phyloP scores from a whole-genome alignment of 2,113 vertebrate species.

The Pteropus alecto region DNA sequence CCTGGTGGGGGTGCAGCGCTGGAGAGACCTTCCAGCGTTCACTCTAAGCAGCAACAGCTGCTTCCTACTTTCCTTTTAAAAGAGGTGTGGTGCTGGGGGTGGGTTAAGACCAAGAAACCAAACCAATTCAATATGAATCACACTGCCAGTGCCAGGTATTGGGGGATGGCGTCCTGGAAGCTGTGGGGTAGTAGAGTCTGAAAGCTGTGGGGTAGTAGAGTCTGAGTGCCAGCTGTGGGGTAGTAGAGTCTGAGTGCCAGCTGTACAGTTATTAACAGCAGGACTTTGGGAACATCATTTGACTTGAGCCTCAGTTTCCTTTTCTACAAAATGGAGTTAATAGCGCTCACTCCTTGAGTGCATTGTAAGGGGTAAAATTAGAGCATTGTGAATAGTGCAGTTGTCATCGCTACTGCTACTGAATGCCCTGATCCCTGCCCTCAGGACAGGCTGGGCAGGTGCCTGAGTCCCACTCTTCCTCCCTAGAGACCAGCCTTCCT shows the following conservation, averaged over 20 bases:
- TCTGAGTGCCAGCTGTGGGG: neutral
- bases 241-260: neutral
- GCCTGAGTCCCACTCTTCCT: too few relatives aligned
- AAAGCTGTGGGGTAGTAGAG: too few relatives aligned
- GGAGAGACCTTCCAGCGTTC: accelerated
- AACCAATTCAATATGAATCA: neutral
- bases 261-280: neutral
- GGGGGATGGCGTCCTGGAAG: neutral
- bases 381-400: neutral
- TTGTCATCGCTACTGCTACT: neutral
- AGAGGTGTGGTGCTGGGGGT: neutral
- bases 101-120: neutral
- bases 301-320: neutral
- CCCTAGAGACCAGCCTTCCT: neutral
- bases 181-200: neutral
- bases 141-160: neutral
- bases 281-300: neutral
- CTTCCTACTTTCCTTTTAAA: neutral
- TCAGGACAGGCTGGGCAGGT: neutral
- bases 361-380: neutral
- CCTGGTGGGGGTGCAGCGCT: accelerated
- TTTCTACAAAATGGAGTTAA: neutral
- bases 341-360: too few relatives aligned
- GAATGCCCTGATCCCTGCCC: neutral
- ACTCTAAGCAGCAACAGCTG: neutral